Base-by-base conservation (phyloP, 2,113 vertebrate species). In the Herpailurus yagouaroundi region DNA sequence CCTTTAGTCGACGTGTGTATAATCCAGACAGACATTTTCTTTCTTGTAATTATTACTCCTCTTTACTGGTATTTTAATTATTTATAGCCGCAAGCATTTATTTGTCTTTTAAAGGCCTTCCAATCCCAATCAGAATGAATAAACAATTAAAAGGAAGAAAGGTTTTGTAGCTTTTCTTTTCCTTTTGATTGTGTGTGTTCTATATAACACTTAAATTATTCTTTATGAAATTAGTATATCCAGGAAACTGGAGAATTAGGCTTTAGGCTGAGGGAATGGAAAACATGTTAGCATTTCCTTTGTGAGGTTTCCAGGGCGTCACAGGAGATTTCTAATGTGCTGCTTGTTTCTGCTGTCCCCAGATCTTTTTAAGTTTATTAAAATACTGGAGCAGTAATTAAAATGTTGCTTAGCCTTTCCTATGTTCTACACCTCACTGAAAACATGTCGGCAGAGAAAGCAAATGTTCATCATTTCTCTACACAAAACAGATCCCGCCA, bases 11-110 rank as follows among this genome's bases (percentile, higher is more conserved):
- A 97, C 92, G 95, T 95, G 50, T 97, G 71, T 96, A 15, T 96
- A 98, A 98, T 98, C 89, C 95, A 88, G 85, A 98, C 41, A 79
- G 98, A 98, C 97, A 88, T 98, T 98, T 98, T 95, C 90, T 98
- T 94, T 98, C 90, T 93, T 96, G 76, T 90, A 97, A 93, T 97
- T 97, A 85, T 95, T 97, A 85, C 69, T 97, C 86, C 87, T 69
- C 0, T 97, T 91, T 96, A 60, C 91, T 98, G 76, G 82, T 95
- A 96, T 98, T 98, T 98, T 92, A 98, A 98, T 98, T 98, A 97
- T 98, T 98, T 94, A 84, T 97, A 97, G 95, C 95, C 29, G 33
- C 92, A 97, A 98, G 97, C 94, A 97, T 96, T 95, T 96, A 97
- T 96, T 96, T 98, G 66, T 95, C 93, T 97, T 98, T 98, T 98